phyloP scores from a whole-genome alignment of 2,797 vertebrate species.

The Pantherophis vulpinus region DNA sequence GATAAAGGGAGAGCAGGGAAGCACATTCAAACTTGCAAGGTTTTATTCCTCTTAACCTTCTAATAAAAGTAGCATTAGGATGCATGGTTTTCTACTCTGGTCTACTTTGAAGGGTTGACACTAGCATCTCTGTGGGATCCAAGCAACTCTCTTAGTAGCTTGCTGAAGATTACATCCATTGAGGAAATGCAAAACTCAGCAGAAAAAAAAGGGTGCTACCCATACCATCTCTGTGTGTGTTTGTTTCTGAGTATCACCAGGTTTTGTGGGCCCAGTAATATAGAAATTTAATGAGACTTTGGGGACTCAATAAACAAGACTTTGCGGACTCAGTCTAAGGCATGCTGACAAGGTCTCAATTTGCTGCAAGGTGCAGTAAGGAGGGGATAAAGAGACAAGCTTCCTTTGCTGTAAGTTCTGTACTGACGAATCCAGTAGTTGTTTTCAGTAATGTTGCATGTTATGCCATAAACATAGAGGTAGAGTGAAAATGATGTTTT shows the following conservation, averaged over 20 bases:
- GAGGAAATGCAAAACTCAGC: neutral
- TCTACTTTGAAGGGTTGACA: neutral
- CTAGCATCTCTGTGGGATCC: neutral
- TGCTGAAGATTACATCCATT: neutral
- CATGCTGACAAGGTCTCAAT: neutral
- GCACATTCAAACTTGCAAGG: neutral
- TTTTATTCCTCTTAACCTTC: neutral
- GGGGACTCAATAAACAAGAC: neutral
- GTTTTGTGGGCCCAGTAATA: neutral
- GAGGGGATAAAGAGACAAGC: neutral
- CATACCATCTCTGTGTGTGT: neutral
- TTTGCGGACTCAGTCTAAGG: neutral
- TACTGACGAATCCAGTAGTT: neutral
- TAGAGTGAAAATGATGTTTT: conserved; percentile 40
- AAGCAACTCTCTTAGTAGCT: neutral
- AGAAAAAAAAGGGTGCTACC: neutral
- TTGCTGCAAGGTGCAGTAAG: neutral
- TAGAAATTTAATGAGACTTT: neutral
- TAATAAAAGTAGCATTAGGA: neutral
- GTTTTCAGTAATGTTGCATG: conserved; percentile 31
- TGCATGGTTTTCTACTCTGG: neutral
- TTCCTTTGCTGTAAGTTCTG: conserved; percentile 6
- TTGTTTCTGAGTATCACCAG: neutral
- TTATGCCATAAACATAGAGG: conserved; percentile 37
- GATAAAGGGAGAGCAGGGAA: neutral